Conservation (phyloP, 2,888 invertebrate genomes). For the Clunio marinus region DNA sequence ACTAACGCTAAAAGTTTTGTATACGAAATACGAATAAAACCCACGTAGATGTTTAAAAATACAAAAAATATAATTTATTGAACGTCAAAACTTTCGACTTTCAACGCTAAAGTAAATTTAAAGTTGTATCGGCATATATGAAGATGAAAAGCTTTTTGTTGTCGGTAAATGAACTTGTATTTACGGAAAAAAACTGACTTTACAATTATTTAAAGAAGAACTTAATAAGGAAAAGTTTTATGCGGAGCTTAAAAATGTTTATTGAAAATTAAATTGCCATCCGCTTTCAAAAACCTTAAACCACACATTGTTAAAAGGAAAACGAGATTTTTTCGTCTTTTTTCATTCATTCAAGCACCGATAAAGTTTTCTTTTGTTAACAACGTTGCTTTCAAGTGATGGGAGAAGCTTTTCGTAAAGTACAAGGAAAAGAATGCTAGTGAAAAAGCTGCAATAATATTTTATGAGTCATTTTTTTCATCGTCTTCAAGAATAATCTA, state of each 20-base stretch:
- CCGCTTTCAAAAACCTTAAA: slow-evolving; percentile 1
- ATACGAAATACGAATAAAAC: background rate
- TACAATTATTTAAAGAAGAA: background rate
- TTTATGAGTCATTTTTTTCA: slow-evolving; percentile 3
- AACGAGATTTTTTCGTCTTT: background rate
- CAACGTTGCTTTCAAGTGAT: background rate
- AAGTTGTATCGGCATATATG: no score
- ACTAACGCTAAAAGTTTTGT: slow-evolving; percentile 6
- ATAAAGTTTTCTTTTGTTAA: slow-evolving; percentile 18
- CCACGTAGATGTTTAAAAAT: slow-evolving; percentile 29
- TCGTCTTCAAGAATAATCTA: background rate
- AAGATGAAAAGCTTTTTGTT: no score
- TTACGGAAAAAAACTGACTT: background rate
- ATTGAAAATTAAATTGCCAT: slow-evolving; percentile 19
- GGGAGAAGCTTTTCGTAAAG: background rate
- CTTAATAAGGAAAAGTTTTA: background rate
- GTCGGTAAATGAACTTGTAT: no score
- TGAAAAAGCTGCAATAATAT: slow-evolving; percentile 7
- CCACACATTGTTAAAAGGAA: background rate
- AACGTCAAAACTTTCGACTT: slow-evolving; percentile 4
- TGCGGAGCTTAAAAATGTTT: slow-evolving; percentile 1
- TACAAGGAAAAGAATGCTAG: background rate
- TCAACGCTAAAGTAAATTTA: no score
- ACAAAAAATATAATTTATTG: slow-evolving; percentile 35
- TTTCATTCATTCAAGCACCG: background rate